These are phyloP conservation scores for Aproaerema taeniolella DNA, from an alignment of 2,888 invertebrate species.

Conservation along the genomic window DNA sequence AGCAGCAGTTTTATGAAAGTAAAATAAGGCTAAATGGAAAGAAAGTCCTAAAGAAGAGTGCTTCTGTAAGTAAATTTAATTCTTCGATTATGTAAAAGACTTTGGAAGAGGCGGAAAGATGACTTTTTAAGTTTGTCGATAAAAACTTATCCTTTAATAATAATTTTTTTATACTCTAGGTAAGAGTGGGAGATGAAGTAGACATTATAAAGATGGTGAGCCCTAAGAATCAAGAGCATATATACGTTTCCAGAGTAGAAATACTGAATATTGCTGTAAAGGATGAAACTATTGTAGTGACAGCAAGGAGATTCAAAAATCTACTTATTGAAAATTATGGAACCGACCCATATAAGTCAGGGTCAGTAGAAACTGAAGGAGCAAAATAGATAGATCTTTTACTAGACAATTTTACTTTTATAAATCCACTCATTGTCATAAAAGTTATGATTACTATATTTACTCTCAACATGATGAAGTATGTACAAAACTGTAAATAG, in stretches of 20 bases:
- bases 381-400: no score
- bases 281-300: slow-evolving; percentile 77
- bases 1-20: slow-evolving; percentile 87
- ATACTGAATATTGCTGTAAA: slow-evolving; percentile 73
- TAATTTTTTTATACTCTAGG: slow-evolving; percentile 54
- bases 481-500: no score
- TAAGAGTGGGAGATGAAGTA: slow-evolving; percentile 84
- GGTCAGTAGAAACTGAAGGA: background rate
- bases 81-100: no score
- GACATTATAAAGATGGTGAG: slow-evolving; percentile 85
- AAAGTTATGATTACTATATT: no score
- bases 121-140: no score
- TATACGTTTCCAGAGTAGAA: slow-evolving; percentile 83
- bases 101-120: no score
- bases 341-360: slow-evolving; percentile 62
- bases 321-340: slow-evolving; percentile 86
- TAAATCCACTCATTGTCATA: no score
- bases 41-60: slow-evolving; percentile 86
- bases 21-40: slow-evolving; percentile 88
- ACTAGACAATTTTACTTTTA: no score
- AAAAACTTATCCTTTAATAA: background rate
- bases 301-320: slow-evolving; percentile 81
- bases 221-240: slow-evolving; percentile 81
- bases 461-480: no score
- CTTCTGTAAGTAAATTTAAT: slow-evolving; percentile 71